phyloP scores from a whole-genome alignment of 2,113 vertebrate species.

The Cinclus mexicanus region DNA sequence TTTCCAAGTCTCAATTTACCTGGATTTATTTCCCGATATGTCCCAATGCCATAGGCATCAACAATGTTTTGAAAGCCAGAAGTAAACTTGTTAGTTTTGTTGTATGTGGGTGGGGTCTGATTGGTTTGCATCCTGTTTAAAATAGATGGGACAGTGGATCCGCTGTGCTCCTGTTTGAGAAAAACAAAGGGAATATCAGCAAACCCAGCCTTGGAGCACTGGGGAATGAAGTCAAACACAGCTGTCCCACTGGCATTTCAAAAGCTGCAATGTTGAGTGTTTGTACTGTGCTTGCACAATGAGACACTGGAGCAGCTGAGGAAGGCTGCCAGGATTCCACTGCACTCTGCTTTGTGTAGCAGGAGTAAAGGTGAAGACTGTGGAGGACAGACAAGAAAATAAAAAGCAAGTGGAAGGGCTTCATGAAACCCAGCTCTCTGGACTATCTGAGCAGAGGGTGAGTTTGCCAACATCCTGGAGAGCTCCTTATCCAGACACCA shows the following conservation, averaged over 20 bases:
- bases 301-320: neutral
- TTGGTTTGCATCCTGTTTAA: constrained; percentile 97
- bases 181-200: neutral
- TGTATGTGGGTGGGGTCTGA: constrained; percentile 95
- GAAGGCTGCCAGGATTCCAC: neutral
- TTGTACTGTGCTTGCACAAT: neutral
- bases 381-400: neutral
- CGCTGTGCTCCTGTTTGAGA: constrained; percentile 88
- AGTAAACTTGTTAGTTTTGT: constrained; percentile 99
- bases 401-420: neutral
- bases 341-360: neutral
- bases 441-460: neutral
- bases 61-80: constrained; percentile 96
- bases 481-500: neutral
- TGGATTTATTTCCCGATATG: constrained; percentile 96
- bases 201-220: neutral
- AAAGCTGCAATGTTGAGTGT: neutral
- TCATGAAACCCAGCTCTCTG: neutral
- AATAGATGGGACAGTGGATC: constrained; percentile 96
- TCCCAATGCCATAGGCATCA: constrained; percentile 95
- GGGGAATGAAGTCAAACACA: neutral
- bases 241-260: neutral
- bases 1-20: constrained; percentile 68
- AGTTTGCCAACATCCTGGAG: neutral
- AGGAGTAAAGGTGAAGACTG: neutral